Percentiles rank a stretch among this genome's conserved stretches.
These are phyloP conservation scores for Arion vulgaris DNA, from an alignment of 1,140 invertebrate species.

Conservation along the genomic window DNA sequence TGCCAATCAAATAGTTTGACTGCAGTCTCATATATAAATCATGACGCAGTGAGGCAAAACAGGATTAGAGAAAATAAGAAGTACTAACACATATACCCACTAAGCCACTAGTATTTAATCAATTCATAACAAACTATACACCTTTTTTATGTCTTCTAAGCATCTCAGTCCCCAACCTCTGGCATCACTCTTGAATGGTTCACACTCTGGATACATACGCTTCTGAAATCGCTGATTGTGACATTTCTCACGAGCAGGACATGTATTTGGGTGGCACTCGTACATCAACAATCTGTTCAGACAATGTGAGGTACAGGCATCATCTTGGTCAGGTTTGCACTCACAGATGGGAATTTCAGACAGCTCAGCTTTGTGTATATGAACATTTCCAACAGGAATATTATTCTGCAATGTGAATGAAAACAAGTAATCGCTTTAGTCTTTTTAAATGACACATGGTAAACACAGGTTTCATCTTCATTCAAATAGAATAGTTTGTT, in stretches of 20 bases:
- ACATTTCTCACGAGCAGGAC: constrained; percentile 86
- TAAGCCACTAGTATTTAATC: too few relatives aligned
- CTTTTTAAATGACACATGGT: too few relatives aligned
- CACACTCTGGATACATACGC: constrained; percentile 83
- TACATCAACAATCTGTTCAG: constrained; percentile 88
- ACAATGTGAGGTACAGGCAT: constrained; percentile 89
- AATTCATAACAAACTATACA: constrained; percentile 35
- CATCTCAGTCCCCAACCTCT: constrained; percentile 91
- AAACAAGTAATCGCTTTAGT: not conserved
- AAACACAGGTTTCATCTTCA: too few relatives aligned
- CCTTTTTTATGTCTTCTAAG: constrained; percentile 81
- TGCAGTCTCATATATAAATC: too few relatives aligned
- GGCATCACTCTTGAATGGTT: constrained; percentile 82
- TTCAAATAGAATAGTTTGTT: too few relatives aligned
- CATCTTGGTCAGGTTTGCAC: constrained; percentile 81
- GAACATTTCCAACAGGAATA: constrained; percentile 80
- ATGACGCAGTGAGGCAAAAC: too few relatives aligned
- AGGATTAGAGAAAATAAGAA: too few relatives aligned
- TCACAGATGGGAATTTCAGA: constrained; percentile 85
- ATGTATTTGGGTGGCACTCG: constrained; percentile 88
- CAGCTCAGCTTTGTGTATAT: constrained; percentile 77
- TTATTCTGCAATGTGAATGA: constrained; percentile 77
- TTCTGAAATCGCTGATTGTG: constrained; percentile 90
- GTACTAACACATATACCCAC: too few relatives aligned
- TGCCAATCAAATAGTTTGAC: too few relatives aligned